These are phyloP conservation scores for Callinectes sapidus DNA, from an alignment of 2,888 invertebrate genomes.

Conservation along the genomic window DNA sequence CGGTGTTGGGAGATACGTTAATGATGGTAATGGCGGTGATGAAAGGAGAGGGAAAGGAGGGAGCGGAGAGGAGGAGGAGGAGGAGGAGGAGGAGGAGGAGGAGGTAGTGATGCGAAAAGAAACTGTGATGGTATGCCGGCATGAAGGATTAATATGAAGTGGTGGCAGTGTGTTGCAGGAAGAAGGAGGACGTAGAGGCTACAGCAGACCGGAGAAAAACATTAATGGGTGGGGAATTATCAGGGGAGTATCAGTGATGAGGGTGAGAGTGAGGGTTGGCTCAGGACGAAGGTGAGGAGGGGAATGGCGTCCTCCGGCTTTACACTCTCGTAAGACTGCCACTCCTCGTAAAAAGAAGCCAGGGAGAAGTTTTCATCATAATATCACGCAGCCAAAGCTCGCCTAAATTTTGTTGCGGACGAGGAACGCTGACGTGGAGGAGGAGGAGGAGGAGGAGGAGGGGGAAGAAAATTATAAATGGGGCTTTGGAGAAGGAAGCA, in stretches of 20 bases:
- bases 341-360: conserved; percentile 36
- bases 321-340: conserved; percentile 21
- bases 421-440: background rate
- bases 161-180: background rate
- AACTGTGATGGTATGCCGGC: background rate
- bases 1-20: conserved; percentile 3
- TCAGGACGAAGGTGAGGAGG: background rate
- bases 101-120: background rate
- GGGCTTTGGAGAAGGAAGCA: background rate
- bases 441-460: background rate
- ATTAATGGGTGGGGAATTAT: conserved; percentile 18
- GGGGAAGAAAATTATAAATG: background rate
- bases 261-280: conserved; percentile 13
- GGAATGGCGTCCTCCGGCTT: background rate
- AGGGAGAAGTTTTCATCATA: conserved; percentile 31
- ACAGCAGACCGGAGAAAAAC: background rate
- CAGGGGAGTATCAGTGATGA: conserved; percentile 15
- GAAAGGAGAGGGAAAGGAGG: background rate
- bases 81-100: conserved; percentile 2
- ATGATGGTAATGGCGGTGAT: conserved; percentile 19
- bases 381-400: conserved; percentile 25
- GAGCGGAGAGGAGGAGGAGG: background rate
- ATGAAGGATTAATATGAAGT: conserved; percentile 5
- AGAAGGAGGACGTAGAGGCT: background rate
- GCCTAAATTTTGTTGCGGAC: conserved; percentile 28